Percentiles rank a stretch among this genome's conserved stretches.
Conservation (phyloP, 2,113 vertebrate species). For the Perca fluviatilis region DNA sequence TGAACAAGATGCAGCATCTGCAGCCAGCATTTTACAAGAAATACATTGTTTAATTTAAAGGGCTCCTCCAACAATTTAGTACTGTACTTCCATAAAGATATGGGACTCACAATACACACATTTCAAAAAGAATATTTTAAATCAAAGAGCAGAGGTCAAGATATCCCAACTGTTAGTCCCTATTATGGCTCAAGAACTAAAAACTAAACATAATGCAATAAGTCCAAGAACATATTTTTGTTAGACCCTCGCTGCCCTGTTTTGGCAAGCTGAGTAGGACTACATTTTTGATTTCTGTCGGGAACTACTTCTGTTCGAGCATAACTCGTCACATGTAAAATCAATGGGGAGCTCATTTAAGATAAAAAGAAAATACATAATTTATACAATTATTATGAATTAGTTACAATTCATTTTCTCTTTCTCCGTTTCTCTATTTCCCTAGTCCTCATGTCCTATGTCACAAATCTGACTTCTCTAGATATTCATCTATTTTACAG, state of each 20-base stretch:
- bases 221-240: background rate
- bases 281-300: background rate
- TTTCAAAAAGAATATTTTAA: slow-evolving; percentile 9
- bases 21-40: background rate
- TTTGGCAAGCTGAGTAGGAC: background rate
- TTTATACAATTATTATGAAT: background rate
- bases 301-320: background rate
- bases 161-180: background rate
- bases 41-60: background rate
- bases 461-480: background rate
- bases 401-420: background rate
- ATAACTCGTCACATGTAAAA: background rate
- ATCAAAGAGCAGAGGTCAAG: background rate
- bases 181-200: background rate
- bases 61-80: background rate
- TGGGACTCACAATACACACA: background rate
- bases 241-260: background rate
- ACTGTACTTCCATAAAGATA: background rate
- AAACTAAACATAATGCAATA: background rate
- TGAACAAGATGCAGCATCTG: background rate
- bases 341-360: background rate
- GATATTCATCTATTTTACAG: slow-evolving; percentile 7
- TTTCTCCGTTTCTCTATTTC: background rate
- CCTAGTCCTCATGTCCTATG: background rate
- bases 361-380: background rate